phyloP scores from a whole-genome alignment of 2,888 invertebrate genomes.

The Isotomurus palustris region DNA sequence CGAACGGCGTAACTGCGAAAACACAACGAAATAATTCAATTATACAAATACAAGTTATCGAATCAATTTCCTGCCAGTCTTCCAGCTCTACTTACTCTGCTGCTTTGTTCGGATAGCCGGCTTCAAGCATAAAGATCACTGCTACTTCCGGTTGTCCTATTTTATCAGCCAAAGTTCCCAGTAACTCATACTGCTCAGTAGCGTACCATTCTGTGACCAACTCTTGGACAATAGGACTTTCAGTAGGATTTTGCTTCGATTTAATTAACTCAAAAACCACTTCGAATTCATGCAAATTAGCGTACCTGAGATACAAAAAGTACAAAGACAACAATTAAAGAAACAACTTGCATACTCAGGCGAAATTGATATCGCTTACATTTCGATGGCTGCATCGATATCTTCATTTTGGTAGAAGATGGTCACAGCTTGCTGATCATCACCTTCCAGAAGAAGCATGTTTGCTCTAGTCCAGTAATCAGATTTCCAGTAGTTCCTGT shows the following conservation, averaged over 20 bases:
- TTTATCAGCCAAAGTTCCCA: slow-evolving; percentile 73
- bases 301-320: slow-evolving; percentile 40
- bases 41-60: too few species aligned
- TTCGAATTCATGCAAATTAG: slow-evolving; percentile 71
- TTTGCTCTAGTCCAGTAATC: slow-evolving; percentile 49
- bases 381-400: slow-evolving; percentile 77
- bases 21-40: too few species aligned
- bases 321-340: too few species aligned
- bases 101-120: slow-evolving; percentile 80
- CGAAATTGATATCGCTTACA: slow-evolving; percentile 54
- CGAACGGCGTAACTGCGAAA: too few species aligned
- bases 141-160: slow-evolving; percentile 77
- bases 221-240: slow-evolving; percentile 64
- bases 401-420: slow-evolving; percentile 83
- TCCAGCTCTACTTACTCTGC: too few species aligned
- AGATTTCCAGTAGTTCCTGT: slow-evolving; percentile 8
- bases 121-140: slow-evolving; percentile 78
- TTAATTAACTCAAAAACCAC: slow-evolving; percentile 70
- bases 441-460: slow-evolving; percentile 78
- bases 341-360: too few species aligned
- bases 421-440: slow-evolving; percentile 82
- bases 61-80: too few species aligned
- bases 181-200: slow-evolving; percentile 48
- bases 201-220: slow-evolving; percentile 76
- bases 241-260: slow-evolving; percentile 64